Base-by-base conservation (phyloP, 2,797 vertebrate genomes). In the Galago senegalensis region DNA sequence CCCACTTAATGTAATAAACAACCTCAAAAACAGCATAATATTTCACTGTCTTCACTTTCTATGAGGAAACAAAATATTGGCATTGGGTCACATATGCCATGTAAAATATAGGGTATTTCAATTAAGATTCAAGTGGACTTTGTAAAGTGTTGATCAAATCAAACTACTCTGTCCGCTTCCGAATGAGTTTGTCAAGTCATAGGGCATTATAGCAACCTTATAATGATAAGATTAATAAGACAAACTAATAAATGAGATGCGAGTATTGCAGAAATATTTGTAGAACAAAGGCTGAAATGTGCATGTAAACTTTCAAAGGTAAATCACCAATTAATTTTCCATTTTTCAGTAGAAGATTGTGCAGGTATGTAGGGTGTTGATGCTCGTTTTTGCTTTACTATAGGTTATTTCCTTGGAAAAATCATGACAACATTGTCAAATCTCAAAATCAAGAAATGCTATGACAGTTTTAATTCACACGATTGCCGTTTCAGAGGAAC, bases 91-190 rank as follows among this genome's bases (percentile, higher is more conserved):
- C 29, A 21, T 96, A 85, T 87, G 67, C 97, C 93, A 89, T 53
- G 34, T 96, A 97, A 98, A 98, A 73, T 92, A 92, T 25, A 97
- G 91, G 72, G 86, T 93, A 98, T 96, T 98, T 97, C 96, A 97
- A 87, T 97, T 96, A 97, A 98, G 84, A 97, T 97, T 98, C 94
- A 95, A 98, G 49, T 72, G 96, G 97, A 98, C 93, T 98, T 98
- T 97, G 72, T 87, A 96, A 98, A 97, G 86, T 69, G 73, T 98
- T 98, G 96, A 94, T 92, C 98, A 98, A 98, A 97, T 98, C 97
- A 98, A 98, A 98, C 97, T 98, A 97, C 97, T 97, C 97, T 82
- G 75, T 98, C 98, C 98, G 98, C 98, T 98, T 98, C 90, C 3
- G 93, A 97, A 89, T 96, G 97, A 98, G 90, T 94, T 96, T 97